phyloP scores from a whole-genome alignment of 1,140 invertebrate genomes.

The Pseudomyrmex cubaensis region DNA sequence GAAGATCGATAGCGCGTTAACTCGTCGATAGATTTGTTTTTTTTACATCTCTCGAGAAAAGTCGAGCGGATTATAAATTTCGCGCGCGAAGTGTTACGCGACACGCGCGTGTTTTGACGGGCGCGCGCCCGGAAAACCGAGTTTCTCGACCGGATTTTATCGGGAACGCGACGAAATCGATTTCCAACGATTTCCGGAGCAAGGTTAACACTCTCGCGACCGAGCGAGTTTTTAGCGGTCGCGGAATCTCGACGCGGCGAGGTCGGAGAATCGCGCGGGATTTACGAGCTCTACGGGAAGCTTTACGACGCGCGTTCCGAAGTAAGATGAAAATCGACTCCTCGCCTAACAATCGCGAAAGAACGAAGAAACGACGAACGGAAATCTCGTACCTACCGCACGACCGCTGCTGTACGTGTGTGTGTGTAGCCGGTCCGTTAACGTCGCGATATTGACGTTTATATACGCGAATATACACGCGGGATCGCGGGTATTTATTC shows the following conservation, averaged over 20 bases:
- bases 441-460: not conserved
- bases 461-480: slow-evolving; percentile 17
- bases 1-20: too few relatives aligned
- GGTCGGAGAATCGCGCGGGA: not conserved
- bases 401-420: not conserved
- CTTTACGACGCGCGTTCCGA: not conserved
- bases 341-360: too few relatives aligned
- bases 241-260: not conserved
- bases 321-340: not conserved
- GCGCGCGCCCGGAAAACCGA: slow-evolving; percentile 2
- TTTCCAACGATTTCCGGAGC: slow-evolving; percentile 23
- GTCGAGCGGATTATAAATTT: slow-evolving; percentile 21
- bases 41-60: not conserved
- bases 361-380: too few relatives aligned
- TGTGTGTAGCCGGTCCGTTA: too few relatives aligned
- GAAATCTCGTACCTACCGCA: not conserved
- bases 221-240: not conserved
- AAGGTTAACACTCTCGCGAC: not conserved
- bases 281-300: not conserved
- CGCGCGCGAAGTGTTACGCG: slow-evolving; percentile 24
- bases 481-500: slow-evolving; percentile 14
- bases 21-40: not conserved
- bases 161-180: not conserved
- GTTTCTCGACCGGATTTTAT: slow-evolving; percentile 8
- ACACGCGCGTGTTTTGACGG: not conserved